A percentile compares a stretch with the other conserved stretches of the same genome.
Evolutionary conservation across 1,140 invertebrate genomes (phyloP).

Genomic region (Eupeodes corollae): DNA sequence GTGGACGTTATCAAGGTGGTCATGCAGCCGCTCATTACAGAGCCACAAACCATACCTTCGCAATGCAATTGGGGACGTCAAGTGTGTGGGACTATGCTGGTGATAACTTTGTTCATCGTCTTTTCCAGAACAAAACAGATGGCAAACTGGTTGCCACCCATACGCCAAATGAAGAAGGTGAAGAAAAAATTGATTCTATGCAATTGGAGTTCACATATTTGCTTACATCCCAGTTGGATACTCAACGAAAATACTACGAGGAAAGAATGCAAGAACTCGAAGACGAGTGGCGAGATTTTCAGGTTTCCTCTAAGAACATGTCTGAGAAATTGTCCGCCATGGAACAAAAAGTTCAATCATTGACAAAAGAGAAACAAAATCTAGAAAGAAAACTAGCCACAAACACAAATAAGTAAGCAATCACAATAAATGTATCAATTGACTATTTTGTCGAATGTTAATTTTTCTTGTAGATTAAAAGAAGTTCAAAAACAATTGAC

Average conservation of each 20-base stretch:
- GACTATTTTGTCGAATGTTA: not conserved
- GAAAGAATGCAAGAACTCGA: slow-evolving; percentile 57
- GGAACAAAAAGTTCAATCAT: slow-evolving; percentile 40
- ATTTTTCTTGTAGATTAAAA: slow-evolving; percentile 35
- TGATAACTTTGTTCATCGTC: slow-evolving; percentile 94
- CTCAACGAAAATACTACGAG: slow-evolving; percentile 88
- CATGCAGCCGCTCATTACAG: slow-evolving; percentile 80
- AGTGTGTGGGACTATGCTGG: slow-evolving; percentile 78
- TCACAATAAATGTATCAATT: not conserved
- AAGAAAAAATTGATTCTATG: slow-evolving; percentile 86
- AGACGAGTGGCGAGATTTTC: slow-evolving; percentile 37
- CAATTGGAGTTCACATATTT: slow-evolving; percentile 95
- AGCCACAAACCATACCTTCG: slow-evolving; percentile 92
- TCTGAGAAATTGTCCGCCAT: slow-evolving; percentile 42
- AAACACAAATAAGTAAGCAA: slow-evolving; percentile 44
- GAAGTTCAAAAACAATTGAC: slow-evolving; percentile 52
- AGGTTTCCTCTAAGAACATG: slow-evolving; percentile 34
- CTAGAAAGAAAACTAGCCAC: slow-evolving; percentile 55
- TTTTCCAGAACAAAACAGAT: slow-evolving; percentile 94
- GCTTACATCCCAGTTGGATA: slow-evolving; percentile 92
- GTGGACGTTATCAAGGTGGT: slow-evolving; percentile 60
- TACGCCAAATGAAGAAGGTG: slow-evolving; percentile 46
- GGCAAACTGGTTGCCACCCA: slow-evolving; percentile 85
- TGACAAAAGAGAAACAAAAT: slow-evolving; percentile 52
- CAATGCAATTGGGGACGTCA: slow-evolving; percentile 89